Evolutionary conservation across 2,888 invertebrate genomes (phyloP), one percentile per base, ranked within the genome.

Genomic region (Junonia oenone): DNA sequence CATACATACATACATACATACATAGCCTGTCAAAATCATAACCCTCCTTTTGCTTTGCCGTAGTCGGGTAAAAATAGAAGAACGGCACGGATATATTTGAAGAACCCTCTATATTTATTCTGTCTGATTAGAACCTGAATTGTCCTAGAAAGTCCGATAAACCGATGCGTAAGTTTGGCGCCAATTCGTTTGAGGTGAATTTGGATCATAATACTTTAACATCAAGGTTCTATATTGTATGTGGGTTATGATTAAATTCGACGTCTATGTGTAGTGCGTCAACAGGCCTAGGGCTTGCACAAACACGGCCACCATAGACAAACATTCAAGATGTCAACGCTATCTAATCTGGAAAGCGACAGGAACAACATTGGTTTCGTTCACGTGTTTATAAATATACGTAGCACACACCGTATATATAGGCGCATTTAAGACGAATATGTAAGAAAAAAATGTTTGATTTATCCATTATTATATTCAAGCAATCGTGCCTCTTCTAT

Each of bases 341-440:
- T 84, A 86, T 88, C 86, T 87, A 78, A 87, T 87, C 87, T 79
- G 72, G 66, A 70, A 70, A 76, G 73, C 73, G 73, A 74, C 76
- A 71, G 62, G 59, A 65, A 76, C 71, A 72, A 67, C 68, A 67
- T 67, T 61, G 61, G 58, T 63, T 64, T 61, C 61, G 26, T 9
- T 58, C 53, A 50, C 61, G 22, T 29, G 57, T 54, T 31, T n/a
- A 51, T n/a, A n/a, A n/a, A n/a, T n/a, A n/a, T n/a, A 33, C n/a
- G 31, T 33, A 33, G n/a, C 11, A 33, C 31, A n/a, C n/a, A n/a
- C n/a, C n/a, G n/a, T n/a, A n/a, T n/a, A n/a, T n/a, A n/a, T n/a
- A n/a, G n/a, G n/a, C n/a, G n/a, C n/a, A n/a, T n/a, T n/a, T n/a
- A n/a, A n/a, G n/a, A n/a, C n/a, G n/a, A n/a, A n/a, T n/a, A n/a